Base-by-base conservation (phyloP, 2,888 invertebrate species). In the Ectemnius lituratus region DNA sequence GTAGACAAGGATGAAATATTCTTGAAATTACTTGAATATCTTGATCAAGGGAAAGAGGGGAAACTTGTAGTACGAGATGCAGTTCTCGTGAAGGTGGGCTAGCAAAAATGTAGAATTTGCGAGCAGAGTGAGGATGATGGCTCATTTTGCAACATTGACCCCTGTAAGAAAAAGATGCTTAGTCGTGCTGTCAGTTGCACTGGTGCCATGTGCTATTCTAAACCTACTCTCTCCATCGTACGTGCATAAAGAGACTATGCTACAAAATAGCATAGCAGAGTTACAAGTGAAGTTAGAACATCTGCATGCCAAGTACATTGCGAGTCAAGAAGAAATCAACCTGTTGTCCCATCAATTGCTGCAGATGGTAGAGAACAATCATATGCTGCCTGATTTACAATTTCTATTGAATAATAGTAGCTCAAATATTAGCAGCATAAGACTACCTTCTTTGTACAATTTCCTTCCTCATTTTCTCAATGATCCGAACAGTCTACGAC, bases 381-480 rank as follows among this genome's bases (percentile, higher is more conserved):
- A 88, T 60, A 85, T 89, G 60, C 49, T 87, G 27, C 90, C 90
- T 5, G 90, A 91, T 78, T 75, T 90, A 5, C 90, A 90, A 66
- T 85, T 88, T 72, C 81, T 92, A 0, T 81, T 90, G 14, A 93
- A 92, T 20, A 85, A 92, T 16, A 84, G 88, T 8, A 91, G 91
- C 3, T 91, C 90, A 57, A 90, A 91, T 62, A 82, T 91, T 6
- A 90, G 91, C 6, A 88, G 90, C 62, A 91, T 97, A 58, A 93
- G 95, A 73, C 91, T 95, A 71, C 97, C 97, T 1, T 96, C 96
- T 76, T 94, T 96, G 73, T 96, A 95, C 90, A 95, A 96, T 88
- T 96, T 97, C 88, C 92, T 98, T 83, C 98, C 98, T 1, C 97
- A 98, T 91, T 92, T 98, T 59, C 93, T 97, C 80, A 95, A 95